These are phyloP conservation scores for Coccyzus lansbergi DNA, from an alignment of 2,797 vertebrate genomes.

Conservation along the genomic window DNA sequence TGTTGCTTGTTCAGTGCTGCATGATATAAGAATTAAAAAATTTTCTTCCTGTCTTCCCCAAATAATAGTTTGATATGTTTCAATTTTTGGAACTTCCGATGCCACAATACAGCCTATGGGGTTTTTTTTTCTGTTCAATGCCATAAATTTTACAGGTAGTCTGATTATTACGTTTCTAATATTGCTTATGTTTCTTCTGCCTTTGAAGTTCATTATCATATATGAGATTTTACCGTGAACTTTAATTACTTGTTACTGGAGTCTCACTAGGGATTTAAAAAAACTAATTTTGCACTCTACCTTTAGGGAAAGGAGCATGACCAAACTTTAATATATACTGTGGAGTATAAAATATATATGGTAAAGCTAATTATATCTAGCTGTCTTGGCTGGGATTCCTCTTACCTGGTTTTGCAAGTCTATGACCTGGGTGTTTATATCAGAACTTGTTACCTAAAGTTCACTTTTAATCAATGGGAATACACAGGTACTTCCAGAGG, in stretches of 20 bases:
- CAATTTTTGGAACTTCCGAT: background rate
- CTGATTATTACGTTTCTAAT: constrained; percentile 31
- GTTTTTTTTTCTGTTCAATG: background rate
- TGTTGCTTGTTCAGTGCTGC: background rate
- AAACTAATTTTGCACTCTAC: constrained; percentile 41
- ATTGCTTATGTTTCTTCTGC: constrained; percentile 41
- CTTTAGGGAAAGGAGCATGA: constrained; percentile 39
- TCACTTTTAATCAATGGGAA: background rate
- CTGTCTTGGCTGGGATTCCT: background rate
- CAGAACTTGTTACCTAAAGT: background rate
- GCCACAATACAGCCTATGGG: too few species aligned
- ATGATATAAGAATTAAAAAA: background rate
- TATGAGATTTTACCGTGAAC: constrained; percentile 29
- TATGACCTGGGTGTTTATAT: background rate
- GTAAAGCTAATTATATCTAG: background rate
- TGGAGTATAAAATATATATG: background rate
- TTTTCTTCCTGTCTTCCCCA: background rate
- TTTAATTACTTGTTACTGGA: constrained; percentile 57
- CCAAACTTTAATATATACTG: constrained; percentile 1
- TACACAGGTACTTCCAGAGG: background rate
- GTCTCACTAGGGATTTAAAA: constrained; percentile 37
- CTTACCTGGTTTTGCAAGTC: background rate
- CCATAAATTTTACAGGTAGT: constrained; percentile 11
- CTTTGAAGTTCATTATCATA: constrained; percentile 50
- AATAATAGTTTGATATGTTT: background rate